Evolutionary conservation across 2,888 invertebrate genomes (phyloP).

Genomic region (Hedychridium roseum): DNA sequence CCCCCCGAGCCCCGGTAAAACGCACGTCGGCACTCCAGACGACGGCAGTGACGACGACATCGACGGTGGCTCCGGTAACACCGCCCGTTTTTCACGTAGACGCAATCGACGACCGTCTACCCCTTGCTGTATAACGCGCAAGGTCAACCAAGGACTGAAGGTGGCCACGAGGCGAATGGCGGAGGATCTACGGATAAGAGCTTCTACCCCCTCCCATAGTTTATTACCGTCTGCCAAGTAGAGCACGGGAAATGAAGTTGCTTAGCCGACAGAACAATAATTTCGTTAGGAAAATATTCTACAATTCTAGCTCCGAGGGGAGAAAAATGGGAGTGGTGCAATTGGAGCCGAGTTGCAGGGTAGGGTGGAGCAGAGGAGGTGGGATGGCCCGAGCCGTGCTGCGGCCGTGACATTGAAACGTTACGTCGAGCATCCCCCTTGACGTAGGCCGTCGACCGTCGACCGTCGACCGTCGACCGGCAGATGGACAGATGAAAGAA

Average conservation of each 20-base stretch:
- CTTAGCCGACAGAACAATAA: too few species aligned
- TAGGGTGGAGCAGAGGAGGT: constrained; percentile 16
- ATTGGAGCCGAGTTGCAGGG: constrained; percentile 23
- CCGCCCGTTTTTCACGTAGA: constrained; percentile 26
- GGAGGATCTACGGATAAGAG: constrained; percentile 7
- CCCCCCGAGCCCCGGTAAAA: constrained; percentile 34
- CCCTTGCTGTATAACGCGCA: constrained; percentile 19
- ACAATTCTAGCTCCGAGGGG: too few species aligned
- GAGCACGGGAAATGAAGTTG: too few species aligned
- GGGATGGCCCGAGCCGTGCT: constrained; percentile 22
- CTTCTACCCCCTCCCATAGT: too few species aligned
- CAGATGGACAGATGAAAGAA: constrained; percentile 33
- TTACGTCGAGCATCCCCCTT: constrained; percentile 35
- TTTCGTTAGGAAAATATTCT: too few species aligned
- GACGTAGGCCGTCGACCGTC: constrained; percentile 17
- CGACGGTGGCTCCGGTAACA: constrained; percentile 35
- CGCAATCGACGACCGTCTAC: constrained; percentile 17
- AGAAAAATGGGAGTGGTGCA: too few species aligned
- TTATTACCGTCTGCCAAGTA: too few species aligned
- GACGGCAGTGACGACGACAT: constrained; percentile 35
- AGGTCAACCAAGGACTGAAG: constrained; percentile 28
- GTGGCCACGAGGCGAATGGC: constrained; percentile 3
- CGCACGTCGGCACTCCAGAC: constrained; percentile 42
- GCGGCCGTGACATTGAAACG: constrained; percentile 42
- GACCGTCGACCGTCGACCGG: too few species aligned